Conservation (phyloP, 2,797 vertebrate genomes). For the Mastacembelus armatus region DNA sequence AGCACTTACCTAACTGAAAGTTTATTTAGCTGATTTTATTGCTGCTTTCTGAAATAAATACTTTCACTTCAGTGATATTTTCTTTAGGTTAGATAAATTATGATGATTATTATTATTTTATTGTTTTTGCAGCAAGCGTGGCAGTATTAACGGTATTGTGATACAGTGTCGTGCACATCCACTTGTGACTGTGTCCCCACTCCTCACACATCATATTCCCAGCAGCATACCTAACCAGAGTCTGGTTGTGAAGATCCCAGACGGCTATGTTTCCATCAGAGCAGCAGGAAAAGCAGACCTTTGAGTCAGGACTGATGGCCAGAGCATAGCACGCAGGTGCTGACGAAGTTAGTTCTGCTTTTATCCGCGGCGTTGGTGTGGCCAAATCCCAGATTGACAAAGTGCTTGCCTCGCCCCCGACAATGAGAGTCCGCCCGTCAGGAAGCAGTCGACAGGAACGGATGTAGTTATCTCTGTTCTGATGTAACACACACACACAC, state of each 20-base stretch:
- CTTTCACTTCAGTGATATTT: no score
- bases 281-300: conserved; percentile 98
- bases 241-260: conserved; percentile 98
- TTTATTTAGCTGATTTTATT: no score
- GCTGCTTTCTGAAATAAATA: no score
- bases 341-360: conserved; percentile 94
- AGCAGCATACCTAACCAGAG: conserved; percentile 89
- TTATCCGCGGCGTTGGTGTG: conserved; percentile 93
- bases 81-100: no score
- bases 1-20: no score
- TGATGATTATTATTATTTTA: no score
- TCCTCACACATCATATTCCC: background rate
- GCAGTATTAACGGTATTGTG: background rate
- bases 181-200: background rate
- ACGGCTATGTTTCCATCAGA: conserved; percentile 96
- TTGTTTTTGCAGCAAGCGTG: background rate
- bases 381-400: conserved; percentile 97
- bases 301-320: conserved; percentile 97
- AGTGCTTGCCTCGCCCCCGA: conserved; percentile 94
- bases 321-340: conserved; percentile 95
- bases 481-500: conserved; percentile 55
- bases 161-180: background rate
- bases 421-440: conserved; percentile 93
- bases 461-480: conserved; percentile 90
- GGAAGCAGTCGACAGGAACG: conserved; percentile 96